phyloP scores from a whole-genome alignment of 1,140 invertebrate genomes.

The Daktulosphaira vitifoliae region DNA sequence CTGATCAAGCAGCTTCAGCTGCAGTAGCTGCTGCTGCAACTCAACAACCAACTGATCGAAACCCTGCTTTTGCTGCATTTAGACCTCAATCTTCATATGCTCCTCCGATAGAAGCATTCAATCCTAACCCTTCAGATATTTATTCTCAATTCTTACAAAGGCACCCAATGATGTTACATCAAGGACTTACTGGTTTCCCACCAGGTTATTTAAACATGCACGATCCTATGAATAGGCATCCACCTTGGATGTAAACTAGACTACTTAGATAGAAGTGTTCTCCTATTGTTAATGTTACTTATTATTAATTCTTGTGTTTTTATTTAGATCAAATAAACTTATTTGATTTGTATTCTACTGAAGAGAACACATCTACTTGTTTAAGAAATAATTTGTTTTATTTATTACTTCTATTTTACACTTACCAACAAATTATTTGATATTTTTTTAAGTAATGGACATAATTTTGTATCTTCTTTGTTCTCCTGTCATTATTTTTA shows the following conservation, averaged over 20 bases:
- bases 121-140: slow-evolving; percentile 47
- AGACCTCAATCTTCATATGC: slow-evolving; percentile 45
- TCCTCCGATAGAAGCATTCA: slow-evolving; percentile 40
- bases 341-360: too few species aligned
- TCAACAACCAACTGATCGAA: slow-evolving; percentile 48
- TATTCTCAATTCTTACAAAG: slow-evolving; percentile 60
- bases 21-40: slow-evolving; percentile 45
- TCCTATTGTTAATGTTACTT: too few species aligned
- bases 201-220: slow-evolving; percentile 52
- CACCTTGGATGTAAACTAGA: slow-evolving; percentile 45
- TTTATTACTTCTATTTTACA: too few species aligned
- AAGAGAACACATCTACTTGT: too few species aligned
- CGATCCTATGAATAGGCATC: slow-evolving; percentile 51
- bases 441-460: too few species aligned
- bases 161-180: slow-evolving; percentile 51
- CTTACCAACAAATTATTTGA: too few species aligned
- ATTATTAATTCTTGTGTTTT: too few species aligned
- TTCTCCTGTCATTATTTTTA: too few species aligned
- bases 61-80: slow-evolving; percentile 42
- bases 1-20: slow-evolving; percentile 40
- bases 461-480: too few species aligned
- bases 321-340: too few species aligned
- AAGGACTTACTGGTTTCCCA: slow-evolving; percentile 52
- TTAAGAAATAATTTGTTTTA: too few species aligned
- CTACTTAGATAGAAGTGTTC: slow-evolving; percentile 20